Base-by-base conservation (phyloP, 2,113 vertebrate genomes). In the Mormyrus iriodes region DNA sequence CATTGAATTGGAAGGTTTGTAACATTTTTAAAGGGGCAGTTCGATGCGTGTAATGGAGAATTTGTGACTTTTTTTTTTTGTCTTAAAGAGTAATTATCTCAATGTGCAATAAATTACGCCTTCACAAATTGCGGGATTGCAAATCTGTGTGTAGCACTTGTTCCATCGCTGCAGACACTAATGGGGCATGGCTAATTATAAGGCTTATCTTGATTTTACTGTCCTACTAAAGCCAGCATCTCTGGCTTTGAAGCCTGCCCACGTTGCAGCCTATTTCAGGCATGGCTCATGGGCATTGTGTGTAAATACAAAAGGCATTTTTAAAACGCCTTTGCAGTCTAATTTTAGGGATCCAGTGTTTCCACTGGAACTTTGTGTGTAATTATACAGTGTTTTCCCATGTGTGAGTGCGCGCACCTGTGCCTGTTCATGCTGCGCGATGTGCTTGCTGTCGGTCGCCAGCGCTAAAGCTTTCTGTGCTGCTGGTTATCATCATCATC, bases 181-280 rank as follows among this genome's bases (percentile, higher is more conserved):
- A 2, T n/a, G 85, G 24, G 15, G 55, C 92, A 92, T 91, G 90
- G 91, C 94, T 95, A 95, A 95, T 94, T 95, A 94, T 95, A 93
- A 91, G 92, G 91, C n/a, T 87, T 91, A 91, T 90, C 90, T 86
- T 53, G 13, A 90, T 92, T 90, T 88, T 91, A 90, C 91, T 69
- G 94, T 94, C 94, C 94, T 93, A 94, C 89, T 95, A 95, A 95
- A 95, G 91, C 93, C 93, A 94, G 93, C 93, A 93, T 95, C 94
- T 93, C 92, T 87, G 88, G 93, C 89, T 92, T n/a, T n/a, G 91
- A 90, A 90, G 90, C 91, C 94, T 91, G 89, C 90, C 91, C 91
- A 48, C 90, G 90, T 79, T 89, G 90, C 89, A 93, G 79, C 94
- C 94, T 92, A 94, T 95, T 51, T 90, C 90, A 88, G 89, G 69